Evolutionary conservation across 2,888 invertebrate genomes (phyloP).

Genomic region (Metallyticus violacea): DNA sequence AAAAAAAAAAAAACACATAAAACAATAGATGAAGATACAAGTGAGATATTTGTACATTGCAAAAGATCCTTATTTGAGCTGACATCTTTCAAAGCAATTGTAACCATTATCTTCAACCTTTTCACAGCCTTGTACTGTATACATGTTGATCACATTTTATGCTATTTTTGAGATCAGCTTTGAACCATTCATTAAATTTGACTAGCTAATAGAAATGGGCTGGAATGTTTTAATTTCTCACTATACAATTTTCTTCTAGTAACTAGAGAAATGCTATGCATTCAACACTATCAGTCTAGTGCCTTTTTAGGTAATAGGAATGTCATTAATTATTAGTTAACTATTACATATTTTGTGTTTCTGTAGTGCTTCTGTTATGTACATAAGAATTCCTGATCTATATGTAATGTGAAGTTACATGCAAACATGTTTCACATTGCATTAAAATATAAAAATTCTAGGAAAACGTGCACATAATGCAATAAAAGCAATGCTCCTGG

Average conservation of each 20-base stretch:
- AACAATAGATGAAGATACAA: no score
- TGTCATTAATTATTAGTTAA: background rate
- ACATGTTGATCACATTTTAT: background rate
- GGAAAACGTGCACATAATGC: background rate
- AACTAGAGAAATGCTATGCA: background rate
- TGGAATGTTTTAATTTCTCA: background rate
- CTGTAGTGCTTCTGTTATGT: background rate
- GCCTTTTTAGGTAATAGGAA: background rate
- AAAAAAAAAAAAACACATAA: no score
- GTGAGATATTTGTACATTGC: background rate
- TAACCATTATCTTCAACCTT: background rate
- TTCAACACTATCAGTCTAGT: background rate
- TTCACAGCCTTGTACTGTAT: background rate
- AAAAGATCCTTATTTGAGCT: background rate
- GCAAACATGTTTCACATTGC: background rate
- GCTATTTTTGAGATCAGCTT: background rate
- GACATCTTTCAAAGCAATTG: background rate
- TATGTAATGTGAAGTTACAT: background rate
- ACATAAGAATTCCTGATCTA: background rate
- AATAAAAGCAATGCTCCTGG: background rate
- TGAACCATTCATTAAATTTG: background rate
- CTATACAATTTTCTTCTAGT: background rate
- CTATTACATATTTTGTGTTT: background rate
- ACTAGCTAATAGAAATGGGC: background rate
- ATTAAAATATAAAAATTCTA: background rate